Percentiles rank a stretch among this genome's conserved stretches.
These are phyloP conservation scores for Empidonax alnorum DNA, from an alignment of 2,113 vertebrate species.

Conservation along the genomic window DNA sequence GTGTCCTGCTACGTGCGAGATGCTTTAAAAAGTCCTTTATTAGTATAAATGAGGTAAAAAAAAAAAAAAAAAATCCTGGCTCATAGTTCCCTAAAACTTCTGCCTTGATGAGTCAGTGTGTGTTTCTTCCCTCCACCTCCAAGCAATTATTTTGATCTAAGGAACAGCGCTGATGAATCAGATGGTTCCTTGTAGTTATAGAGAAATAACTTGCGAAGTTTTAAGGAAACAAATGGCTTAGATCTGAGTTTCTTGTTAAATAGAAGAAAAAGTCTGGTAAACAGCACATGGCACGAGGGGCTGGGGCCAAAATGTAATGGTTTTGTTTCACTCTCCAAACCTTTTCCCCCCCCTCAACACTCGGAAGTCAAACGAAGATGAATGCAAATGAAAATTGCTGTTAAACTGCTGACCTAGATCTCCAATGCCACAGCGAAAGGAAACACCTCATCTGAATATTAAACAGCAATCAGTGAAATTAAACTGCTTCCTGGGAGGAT, in stretches of 20 bases:
- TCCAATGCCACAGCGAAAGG: background rate
- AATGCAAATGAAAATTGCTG: background rate
- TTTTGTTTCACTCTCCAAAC: background rate
- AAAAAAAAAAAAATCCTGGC: slow-evolving; percentile 54
- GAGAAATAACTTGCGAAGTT: background rate
- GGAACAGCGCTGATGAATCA: slow-evolving; percentile 36
- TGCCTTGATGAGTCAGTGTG: slow-evolving; percentile 47
- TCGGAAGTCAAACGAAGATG: background rate
- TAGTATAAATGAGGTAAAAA: background rate
- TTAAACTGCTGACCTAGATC: background rate
- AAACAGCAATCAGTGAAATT: background rate
- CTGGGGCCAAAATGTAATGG: background rate
- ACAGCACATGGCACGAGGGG: background rate
- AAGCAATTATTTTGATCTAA: slow-evolving; percentile 56
- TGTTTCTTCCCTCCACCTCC: slow-evolving; percentile 46
- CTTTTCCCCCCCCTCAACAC: rapidly evolving
- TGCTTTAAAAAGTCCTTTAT: slow-evolving; percentile 13
- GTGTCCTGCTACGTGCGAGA: background rate
- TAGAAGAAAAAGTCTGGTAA: background rate
- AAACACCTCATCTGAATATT: background rate
- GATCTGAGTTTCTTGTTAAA: background rate
- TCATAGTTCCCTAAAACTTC: background rate
- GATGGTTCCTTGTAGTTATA: background rate
- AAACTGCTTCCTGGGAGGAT: background rate
- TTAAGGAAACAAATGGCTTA: slow-evolving; percentile 14